Evolutionary conservation across 2,797 vertebrate genomes (phyloP).

Genomic region (Thalassophryne amazonica): DNA sequence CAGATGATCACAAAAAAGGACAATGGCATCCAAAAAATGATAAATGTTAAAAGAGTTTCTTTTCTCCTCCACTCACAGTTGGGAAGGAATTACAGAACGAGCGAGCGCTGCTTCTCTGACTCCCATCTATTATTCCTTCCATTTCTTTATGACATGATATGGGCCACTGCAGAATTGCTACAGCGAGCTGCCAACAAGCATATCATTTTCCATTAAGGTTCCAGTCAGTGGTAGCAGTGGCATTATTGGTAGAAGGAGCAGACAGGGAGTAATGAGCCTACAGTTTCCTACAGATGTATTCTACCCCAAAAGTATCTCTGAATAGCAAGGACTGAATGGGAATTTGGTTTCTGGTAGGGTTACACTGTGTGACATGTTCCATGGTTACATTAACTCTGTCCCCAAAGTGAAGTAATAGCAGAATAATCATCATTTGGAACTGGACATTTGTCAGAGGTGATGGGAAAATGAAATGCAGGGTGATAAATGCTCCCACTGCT

Average conservation of each 20-base stretch:
- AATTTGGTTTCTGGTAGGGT: no score
- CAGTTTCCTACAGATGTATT: constrained; percentile 40
- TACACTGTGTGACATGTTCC: no score
- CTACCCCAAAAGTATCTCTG: constrained; percentile 16
- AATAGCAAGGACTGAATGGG: constrained; percentile 6
- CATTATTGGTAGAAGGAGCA: constrained; percentile 59
- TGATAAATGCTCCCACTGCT: no score
- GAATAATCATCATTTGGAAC: no score
- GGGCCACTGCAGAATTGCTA: constrained; percentile 62
- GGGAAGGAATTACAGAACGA: constrained; percentile 4
- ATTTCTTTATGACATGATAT: constrained; percentile 63
- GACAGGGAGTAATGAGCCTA: constrained; percentile 63
- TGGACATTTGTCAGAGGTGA: no score
- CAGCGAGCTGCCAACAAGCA: constrained; percentile 68
- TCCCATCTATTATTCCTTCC: constrained; percentile 28
- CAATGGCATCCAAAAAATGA: not conserved
- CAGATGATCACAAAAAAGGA: no score
- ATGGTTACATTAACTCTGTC: no score
- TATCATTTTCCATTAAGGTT: constrained; percentile 73
- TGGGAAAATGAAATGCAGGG: no score
- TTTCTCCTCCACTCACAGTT: not conserved
- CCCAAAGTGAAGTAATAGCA: no score
- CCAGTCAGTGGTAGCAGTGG: constrained; percentile 49
- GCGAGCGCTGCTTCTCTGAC: not conserved
- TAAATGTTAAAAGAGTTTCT: not conserved